Percentiles rank a stretch among this genome's conserved stretches.
phyloP scores from a whole-genome alignment of 2,888 invertebrate genomes.

The Oscheius sp. region DNA sequence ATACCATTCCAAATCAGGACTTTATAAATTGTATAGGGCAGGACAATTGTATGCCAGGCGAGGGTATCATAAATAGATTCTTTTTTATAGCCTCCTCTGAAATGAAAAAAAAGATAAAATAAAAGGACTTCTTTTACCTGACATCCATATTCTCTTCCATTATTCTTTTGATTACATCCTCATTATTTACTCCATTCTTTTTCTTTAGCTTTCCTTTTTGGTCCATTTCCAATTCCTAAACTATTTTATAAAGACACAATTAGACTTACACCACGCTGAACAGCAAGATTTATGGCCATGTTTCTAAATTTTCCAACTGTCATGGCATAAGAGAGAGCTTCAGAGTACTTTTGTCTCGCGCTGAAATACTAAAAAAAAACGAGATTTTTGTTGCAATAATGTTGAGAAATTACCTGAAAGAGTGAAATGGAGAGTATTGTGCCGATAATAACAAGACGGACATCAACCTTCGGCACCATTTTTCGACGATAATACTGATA shows the following conservation, averaged over 20 bases:
- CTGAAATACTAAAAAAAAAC: constrained; percentile 72
- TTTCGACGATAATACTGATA: constrained; percentile 84
- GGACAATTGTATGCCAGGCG: constrained; percentile 83
- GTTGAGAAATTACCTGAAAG: constrained; percentile 78
- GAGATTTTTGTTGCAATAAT: neutral
- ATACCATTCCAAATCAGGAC: constrained; percentile 74
- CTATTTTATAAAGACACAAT: neutral
- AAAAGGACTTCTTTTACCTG: constrained; percentile 72
- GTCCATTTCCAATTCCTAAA: constrained; percentile 61
- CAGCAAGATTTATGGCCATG: constrained; percentile 77
- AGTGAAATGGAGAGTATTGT: constrained; percentile 85
- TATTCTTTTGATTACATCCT: constrained; percentile 81
- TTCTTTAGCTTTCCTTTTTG: constrained; percentile 64
- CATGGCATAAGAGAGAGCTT: constrained; percentile 81
- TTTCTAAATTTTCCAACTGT: constrained; percentile 66
- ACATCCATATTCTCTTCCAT: constrained; percentile 93
- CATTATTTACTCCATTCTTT: constrained; percentile 78
- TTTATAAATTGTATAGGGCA: constrained; percentile 80
- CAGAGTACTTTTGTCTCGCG: constrained; percentile 77
- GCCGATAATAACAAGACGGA: constrained; percentile 84
- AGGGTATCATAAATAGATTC: constrained; percentile 82
- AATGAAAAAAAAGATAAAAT: neutral
- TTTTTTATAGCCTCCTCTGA: constrained; percentile 86
- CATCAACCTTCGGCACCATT: constrained; percentile 89
- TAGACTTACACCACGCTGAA: constrained; percentile 74